Base-by-base conservation (phyloP, 1,140 invertebrate genomes). In the Dendrolimus punctatus region DNA sequence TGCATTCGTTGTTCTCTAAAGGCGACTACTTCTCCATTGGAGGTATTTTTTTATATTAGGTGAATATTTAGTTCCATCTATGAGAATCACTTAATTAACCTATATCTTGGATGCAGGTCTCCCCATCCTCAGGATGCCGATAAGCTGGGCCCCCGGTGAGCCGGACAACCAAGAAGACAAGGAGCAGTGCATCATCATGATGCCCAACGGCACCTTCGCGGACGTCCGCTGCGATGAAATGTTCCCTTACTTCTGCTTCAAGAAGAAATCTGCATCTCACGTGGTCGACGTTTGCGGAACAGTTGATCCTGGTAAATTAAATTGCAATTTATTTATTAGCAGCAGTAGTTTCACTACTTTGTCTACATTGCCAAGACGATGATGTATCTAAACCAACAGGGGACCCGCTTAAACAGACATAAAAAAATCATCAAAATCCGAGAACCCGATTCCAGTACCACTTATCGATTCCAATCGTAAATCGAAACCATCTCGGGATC, bases 171-270 rank as follows among this genome's bases (percentile, higher is more conserved):
- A 46, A 6, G 39, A 39, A 5, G 55, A 60, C 8, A 41, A 40
- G 2, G 58, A 64, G 10, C 7, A 57, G 4, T 64, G 65, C 7
- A 54, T 68, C 5, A 40, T 54, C 6, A 46, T 62, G 7, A 10
- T 50, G 1, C 6, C n/a, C 0, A 51, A 62, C 10, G 62, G 55
- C 6, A 57, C 38, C 1, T 44, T 63, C 9, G 58, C 51, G 1
- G 62, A 57, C 23, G 51, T 59, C 10, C 44, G 44, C 41, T 68
- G 61, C 55, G 43, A n/a, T 4, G 50, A 60, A 2, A 47, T 45
- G 4, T 59, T 55, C 39, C 65, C 65, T 0, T 68, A 58, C 37
- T 52, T 68, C 7, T 68, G 65, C 42, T 68, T 55, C 43, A 59
- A 58, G n/a, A 23, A 23, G 23, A 53, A 62, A 39, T 52, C 55